phyloP scores from a whole-genome alignment of 2,888 invertebrate species.

The Cosmia trapezina region DNA sequence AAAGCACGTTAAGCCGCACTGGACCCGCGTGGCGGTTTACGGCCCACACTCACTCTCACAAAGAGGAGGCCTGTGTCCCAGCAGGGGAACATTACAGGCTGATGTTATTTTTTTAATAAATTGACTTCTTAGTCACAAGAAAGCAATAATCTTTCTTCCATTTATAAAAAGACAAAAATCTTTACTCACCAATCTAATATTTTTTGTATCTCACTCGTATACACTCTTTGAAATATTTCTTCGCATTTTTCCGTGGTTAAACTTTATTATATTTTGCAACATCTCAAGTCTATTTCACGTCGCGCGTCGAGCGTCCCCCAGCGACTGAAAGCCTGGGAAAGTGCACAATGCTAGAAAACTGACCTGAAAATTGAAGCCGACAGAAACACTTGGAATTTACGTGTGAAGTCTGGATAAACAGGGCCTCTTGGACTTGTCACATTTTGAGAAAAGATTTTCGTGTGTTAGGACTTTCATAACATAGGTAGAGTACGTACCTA shows the following conservation, averaged over 20 bases:
- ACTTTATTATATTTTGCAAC: conserved; percentile 46
- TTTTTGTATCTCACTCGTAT: not conserved
- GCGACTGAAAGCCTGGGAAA: conserved; percentile 11
- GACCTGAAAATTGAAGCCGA: conserved; percentile 30
- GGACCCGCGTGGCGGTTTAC: too few species aligned
- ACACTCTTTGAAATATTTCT: conserved; percentile 7
- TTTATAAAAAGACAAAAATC: not conserved
- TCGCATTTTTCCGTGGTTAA: conserved; percentile 18
- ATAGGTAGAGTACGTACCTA: not conserved
- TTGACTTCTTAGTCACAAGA: too few species aligned
- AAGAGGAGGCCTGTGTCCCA: too few species aligned
- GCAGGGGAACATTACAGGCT: too few species aligned
- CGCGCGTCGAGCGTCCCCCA: conserved; percentile 23
- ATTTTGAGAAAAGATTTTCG: not conserved
- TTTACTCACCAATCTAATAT: not conserved
- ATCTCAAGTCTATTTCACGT: conserved; percentile 18
- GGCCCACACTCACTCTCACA: too few species aligned
- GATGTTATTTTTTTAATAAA: too few species aligned
- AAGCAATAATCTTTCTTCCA: too few species aligned
- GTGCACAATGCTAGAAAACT: conserved; percentile 30
- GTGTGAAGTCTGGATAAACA: conserved; percentile 2
- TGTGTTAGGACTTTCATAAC: too few species aligned
- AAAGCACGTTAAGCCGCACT: too few species aligned
- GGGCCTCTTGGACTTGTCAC: not conserved
- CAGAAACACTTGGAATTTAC: conserved; percentile 8